Evolutionary conservation across 2,113 vertebrate genomes (phyloP).

Genomic region (pig (Sus scrofa)): T2T-Sscrofa CM000812.6:30980501-30981000

Average conservation of each 20-base stretch:
- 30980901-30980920: no score
- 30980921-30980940: neutral
- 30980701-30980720: neutral
- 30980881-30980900: no score
- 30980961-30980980: neutral
- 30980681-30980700: no score
- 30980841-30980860: neutral
- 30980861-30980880: neutral
- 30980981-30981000: conserved; percentile 44
- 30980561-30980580: conserved; percentile 78
- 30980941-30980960: neutral
- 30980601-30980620: neutral
- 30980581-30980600: conserved; percentile 71
- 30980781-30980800: neutral
- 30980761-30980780: neutral
- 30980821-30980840: neutral
- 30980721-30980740: neutral
- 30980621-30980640: neutral
- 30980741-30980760: neutral
- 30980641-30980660: no score
- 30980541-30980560: conserved; percentile 77
- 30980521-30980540: conserved; percentile 79
- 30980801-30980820: neutral
- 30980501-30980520: conserved; percentile 81
- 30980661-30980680: no score